Evolutionary conservation across 1,140 invertebrate genomes (phyloP).

Genomic region (Parasteatoda tepidariorum): DNA sequence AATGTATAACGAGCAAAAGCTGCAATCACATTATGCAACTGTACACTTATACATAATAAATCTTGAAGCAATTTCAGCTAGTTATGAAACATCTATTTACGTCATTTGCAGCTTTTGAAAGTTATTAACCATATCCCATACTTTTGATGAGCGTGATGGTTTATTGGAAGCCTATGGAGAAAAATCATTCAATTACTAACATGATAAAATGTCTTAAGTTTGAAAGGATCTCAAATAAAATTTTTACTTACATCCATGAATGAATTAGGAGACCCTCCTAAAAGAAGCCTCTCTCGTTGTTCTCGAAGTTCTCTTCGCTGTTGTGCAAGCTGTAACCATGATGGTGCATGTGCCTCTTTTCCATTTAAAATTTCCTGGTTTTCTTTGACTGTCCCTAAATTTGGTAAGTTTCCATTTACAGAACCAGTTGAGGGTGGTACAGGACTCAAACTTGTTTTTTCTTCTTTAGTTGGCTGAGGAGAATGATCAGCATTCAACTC

Average conservation of each 20-base stretch:
- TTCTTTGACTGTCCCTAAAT: constrained; percentile 29
- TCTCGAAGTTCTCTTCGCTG: constrained; percentile 81
- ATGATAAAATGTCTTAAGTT: not conserved
- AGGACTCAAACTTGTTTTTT: constrained; percentile 42
- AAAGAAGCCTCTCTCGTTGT: constrained; percentile 70
- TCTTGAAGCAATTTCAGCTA: not conserved
- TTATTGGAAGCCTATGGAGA: constrained; percentile 48
- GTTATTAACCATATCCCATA: constrained; percentile 62
- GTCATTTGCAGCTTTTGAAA: constrained; percentile 63
- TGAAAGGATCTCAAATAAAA: no score
- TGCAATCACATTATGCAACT: constrained; percentile 34
- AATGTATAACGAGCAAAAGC: constrained; percentile 28
- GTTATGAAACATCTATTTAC: constrained; percentile 20
- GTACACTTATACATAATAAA: constrained; percentile 45
- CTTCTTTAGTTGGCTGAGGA: constrained; percentile 15
- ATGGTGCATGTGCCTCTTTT: constrained; percentile 60
- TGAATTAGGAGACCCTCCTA: constrained; percentile 50
- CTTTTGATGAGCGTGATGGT: constrained; percentile 61
- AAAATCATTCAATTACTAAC: not conserved
- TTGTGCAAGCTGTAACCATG: constrained; percentile 71
- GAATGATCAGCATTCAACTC: constrained; percentile 57
- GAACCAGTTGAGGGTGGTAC: not conserved
- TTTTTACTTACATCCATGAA: constrained; percentile 62
- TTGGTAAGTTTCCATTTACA: constrained; percentile 30
- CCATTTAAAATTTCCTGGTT: constrained; percentile 47